Evolutionary conservation across 2,797 vertebrate species (phyloP), one percentile per base, ranked within the genome.

Genomic region (Falco rusticolus): DNA sequence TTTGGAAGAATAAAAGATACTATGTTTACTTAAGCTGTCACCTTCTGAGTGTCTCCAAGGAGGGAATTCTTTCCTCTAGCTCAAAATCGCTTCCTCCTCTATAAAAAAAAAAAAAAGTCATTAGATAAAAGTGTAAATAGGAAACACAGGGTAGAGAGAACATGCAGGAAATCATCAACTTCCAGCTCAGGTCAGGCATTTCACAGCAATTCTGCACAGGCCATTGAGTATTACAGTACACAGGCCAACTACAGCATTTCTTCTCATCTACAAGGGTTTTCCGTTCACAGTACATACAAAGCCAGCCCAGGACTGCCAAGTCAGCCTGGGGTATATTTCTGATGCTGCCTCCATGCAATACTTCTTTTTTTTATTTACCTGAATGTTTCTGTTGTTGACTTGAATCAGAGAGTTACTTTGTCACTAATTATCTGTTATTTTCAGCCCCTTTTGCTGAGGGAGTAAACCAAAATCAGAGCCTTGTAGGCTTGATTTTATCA

Each of bases 211-310:
- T 94, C 90, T 91, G 41, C 57, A 95, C 96, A 96, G 48, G 80
- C 65, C 70, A 50, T 28, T 13, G 56, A 90, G 47, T 75, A 89
- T 63, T 81, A 96, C 37, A 96, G 84, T 59, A 74, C 43, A 57
- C 17, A 63, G 12, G 3, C 75, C 82, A 75, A 79, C 69, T 74
- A 68, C 5, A 25, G 31, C 43, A 51, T 78, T 84, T 82, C 78
- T 95, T 95, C 87, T 81, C 21, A 75, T 89, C 87, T 95, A 94
- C 92, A 92, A 74, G 93, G 87, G 70, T 96, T 97, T 97, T 97
- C 97, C 81, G 96, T 97, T 97, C 96, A 86, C 83, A 83, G 64
- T 53, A 83, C 22, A 28, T 64, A 53, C 50, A 77, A 59, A 96
- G 60, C 56, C 84, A 86, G 79, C 28, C 1, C 50, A 78, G 66